Conservation (phyloP, 2,888 invertebrate species). For the Drosophila fulvimacula region DNA sequence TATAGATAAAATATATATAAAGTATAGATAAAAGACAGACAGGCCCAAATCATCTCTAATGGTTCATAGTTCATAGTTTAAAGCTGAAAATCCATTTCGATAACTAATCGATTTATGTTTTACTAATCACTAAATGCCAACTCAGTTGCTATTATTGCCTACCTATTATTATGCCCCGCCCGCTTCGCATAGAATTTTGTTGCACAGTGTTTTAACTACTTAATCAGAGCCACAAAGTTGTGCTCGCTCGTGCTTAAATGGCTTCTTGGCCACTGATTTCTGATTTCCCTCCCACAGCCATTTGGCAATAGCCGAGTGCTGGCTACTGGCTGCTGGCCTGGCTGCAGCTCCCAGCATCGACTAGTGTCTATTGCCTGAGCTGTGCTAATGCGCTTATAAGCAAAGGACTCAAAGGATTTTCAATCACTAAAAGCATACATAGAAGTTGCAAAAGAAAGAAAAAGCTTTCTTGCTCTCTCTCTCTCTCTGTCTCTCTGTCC, state of each 20-base stretch:
- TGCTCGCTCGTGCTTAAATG: slow-evolving; percentile 20
- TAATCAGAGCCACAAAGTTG: slow-evolving; percentile 14
- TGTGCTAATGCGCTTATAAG: slow-evolving; percentile 51
- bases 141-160: too few relatives aligned
- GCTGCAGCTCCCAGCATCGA: not conserved
- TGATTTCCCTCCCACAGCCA: not conserved
- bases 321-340: not conserved
- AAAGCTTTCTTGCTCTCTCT: not conserved
- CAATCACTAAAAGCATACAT: slow-evolving; percentile 26
- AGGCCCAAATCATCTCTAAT: too few relatives aligned
- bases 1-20: not conserved
- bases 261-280: slow-evolving; percentile 21
- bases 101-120: not conserved
- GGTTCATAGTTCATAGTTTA: not conserved
- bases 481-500: not conserved
- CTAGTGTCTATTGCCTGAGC: slow-evolving; percentile 19
- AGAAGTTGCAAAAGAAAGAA: not conserved
- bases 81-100: not conserved
- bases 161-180: too few relatives aligned
- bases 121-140: too few relatives aligned
- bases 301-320: not conserved
- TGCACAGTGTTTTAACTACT: slow-evolving; percentile 15
- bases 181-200: not conserved
- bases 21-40: not conserved
- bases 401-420: slow-evolving; percentile 15